These are phyloP conservation scores for Microctenopoma lineatum DNA, from an alignment of 2,797 vertebrate genomes.

Conservation along the genomic window DNA sequence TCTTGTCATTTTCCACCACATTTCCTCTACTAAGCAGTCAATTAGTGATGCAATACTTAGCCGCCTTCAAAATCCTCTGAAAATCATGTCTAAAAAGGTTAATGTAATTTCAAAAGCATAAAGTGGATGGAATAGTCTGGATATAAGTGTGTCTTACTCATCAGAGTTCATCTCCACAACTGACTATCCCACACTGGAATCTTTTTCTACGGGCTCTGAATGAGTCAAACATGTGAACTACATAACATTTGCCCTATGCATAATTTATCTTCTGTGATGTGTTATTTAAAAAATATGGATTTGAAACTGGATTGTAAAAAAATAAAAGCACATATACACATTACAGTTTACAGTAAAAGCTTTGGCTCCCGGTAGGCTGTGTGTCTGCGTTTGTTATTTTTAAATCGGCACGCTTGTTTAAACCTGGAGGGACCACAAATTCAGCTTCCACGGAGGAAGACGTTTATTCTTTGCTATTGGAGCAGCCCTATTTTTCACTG, in stretches of 20 bases:
- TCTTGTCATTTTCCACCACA: conserved; percentile 83
- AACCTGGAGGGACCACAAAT: conserved; percentile 45
- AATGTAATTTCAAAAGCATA: conserved; percentile 79
- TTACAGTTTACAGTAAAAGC: conserved; percentile 57
- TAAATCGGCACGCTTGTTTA: conserved; percentile 55
- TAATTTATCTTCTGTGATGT: conserved; percentile 46
- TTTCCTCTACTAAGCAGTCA: conserved; percentile 82
- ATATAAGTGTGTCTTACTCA: conserved; percentile 64
- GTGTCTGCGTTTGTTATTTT: conserved; percentile 69
- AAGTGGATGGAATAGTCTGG: conserved; percentile 66
- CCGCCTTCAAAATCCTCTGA: conserved; percentile 66
- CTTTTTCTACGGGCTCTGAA: conserved; percentile 18
- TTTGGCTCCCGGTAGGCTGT: conserved; percentile 44
- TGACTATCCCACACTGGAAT: conserved; percentile 53
- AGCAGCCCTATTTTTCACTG: conserved; percentile 11
- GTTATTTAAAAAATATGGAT: conserved; percentile 47
- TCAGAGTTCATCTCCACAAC: conserved; percentile 58
- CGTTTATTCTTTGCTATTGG: conserved; percentile 31
- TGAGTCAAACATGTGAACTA: conserved; percentile 39
- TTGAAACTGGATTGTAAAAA: conserved; percentile 46
- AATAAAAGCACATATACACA: neutral
- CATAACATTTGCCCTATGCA: conserved; percentile 39
- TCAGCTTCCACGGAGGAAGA: conserved; percentile 20
- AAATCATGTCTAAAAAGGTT: conserved; percentile 79
- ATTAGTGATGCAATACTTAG: conserved; percentile 80